Base-by-base conservation (phyloP, 2,113 vertebrate species). In the Ptilonorhynchus violaceus region DNA sequence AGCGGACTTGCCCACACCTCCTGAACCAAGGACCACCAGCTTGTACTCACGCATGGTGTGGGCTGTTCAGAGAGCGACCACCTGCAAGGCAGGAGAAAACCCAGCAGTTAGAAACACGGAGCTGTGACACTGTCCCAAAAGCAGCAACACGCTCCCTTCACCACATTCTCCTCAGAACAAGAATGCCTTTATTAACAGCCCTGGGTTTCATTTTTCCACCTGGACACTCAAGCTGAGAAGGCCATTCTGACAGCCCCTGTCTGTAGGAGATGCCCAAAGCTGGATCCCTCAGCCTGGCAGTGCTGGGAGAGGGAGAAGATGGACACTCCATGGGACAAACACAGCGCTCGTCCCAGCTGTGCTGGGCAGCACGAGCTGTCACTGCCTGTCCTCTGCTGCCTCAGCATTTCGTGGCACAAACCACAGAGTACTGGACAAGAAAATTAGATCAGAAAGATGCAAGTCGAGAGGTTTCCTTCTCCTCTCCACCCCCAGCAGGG, bases 21-120 rank as follows among this genome's bases (percentile, higher is more conserved):
- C 99, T 97, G 99, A 99, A 94, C 99, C 99, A 97, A 99, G 98
- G 98, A 99, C 99, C 98, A 99, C 99, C 96, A 99, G 99, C 99
- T 99, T 99, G 99, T 99, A 99, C 98, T 99, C 99, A 98, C 99
- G 99, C 99, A 99, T 99, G 99, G 98, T 98, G 99, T 97, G 98
- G 98, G 98, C 97, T 98, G 98, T 98, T 98, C 98, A 99, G 97
- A 98, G 85, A 98, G 98, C 97, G 96, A 97, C 91, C 92, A 97
- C 97, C 99, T 99, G 97, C 62, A 97, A 95, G 95, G 95, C 52
- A 97, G 44, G 88, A 69, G 52, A 42, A 67, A 44, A 69, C 18
- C 5, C 84, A 86, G 30, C 59, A 28, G 69, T 93, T 92, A 93
- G 6, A 46, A 35, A 8, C 6, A 23, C 13, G 30, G 25, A 30